A percentile compares a stretch with the other conserved stretches of the same genome.
These are phyloP conservation scores for Microctonus brassicae DNA, from an alignment of 2,888 invertebrate genomes.

Conservation along the genomic window DNA sequence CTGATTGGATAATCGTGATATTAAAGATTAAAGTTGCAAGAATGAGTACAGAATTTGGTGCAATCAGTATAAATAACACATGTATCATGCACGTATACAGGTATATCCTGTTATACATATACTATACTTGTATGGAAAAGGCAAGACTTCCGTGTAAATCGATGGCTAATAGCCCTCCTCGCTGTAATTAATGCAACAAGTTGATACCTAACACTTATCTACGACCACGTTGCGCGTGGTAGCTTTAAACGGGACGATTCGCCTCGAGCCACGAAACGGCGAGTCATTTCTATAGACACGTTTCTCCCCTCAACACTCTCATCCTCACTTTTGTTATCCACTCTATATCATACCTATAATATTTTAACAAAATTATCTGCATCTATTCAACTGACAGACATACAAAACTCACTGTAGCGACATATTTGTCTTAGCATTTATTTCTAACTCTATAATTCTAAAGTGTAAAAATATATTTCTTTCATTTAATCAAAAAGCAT, in stretches of 20 bases:
- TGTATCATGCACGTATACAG: too few species aligned
- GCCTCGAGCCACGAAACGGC: conserved; percentile 47
- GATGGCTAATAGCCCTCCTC: conserved; percentile 67
- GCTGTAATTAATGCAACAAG: conserved; percentile 70
- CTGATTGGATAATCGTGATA: background rate
- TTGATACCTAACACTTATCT: conserved; percentile 68
- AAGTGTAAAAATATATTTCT: too few species aligned
- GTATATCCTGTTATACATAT: conserved; percentile 36
- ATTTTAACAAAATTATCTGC: background rate
- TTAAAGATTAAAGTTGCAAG: conserved; percentile 17
- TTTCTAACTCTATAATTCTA: too few species aligned
- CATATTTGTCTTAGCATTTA: too few species aligned
- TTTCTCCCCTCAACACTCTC: background rate
- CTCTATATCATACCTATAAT: background rate
- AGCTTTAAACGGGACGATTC: conserved; percentile 49
- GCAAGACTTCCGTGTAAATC: conserved; percentile 60
- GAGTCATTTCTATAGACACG: conserved; percentile 40
- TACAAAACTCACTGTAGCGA: too few species aligned
- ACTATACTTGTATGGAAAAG: conserved; percentile 51
- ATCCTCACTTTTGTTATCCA: background rate
- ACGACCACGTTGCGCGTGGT: conserved; percentile 47
- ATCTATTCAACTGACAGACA: background rate
- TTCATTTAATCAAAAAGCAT: too few species aligned
- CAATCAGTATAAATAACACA: too few species aligned
- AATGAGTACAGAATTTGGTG: conserved; percentile 53